Evolutionary conservation across 2,113 vertebrate species (phyloP).

Genomic region (Hydrochoerus hydrochaeris): DNA sequence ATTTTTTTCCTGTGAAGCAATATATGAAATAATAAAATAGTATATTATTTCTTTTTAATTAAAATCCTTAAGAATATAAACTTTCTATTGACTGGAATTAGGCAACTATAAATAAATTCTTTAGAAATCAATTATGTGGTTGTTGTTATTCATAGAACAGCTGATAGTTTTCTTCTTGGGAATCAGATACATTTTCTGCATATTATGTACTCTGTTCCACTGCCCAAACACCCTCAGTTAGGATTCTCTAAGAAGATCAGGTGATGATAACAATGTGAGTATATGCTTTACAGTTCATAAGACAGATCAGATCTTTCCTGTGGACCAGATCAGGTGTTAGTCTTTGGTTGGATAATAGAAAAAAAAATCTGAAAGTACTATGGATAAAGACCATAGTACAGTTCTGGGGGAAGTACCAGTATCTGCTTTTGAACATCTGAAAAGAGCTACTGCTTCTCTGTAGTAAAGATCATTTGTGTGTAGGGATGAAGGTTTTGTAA

Average conservation of each 20-base stretch:
- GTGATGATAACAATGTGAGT: not conserved
- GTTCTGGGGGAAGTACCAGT: not conserved
- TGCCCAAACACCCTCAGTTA: not conserved
- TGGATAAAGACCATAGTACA: not conserved
- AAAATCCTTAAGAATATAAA: not conserved
- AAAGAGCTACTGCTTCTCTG: not conserved
- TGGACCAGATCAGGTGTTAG: not conserved
- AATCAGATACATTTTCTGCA: not conserved
- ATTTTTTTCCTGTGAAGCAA: not conserved
- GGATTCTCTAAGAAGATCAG: not conserved
- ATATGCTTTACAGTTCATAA: not conserved
- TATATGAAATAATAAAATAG: not conserved
- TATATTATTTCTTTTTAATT: not conserved
- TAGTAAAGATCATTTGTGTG: not conserved
- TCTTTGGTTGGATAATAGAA: not conserved
- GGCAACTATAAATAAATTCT: not conserved
- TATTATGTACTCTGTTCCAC: not conserved
- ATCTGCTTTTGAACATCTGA: not conserved
- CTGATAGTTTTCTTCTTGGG: not conserved
- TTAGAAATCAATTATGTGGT: not conserved
- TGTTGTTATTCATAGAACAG: not conserved
- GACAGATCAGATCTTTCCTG: not conserved
- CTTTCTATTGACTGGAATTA: not conserved
- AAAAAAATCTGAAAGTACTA: not conserved
- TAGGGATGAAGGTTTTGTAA: not conserved